Conservation (phyloP, 2,113 vertebrate species). For the Petrocephalus microphthalmus region DNA sequence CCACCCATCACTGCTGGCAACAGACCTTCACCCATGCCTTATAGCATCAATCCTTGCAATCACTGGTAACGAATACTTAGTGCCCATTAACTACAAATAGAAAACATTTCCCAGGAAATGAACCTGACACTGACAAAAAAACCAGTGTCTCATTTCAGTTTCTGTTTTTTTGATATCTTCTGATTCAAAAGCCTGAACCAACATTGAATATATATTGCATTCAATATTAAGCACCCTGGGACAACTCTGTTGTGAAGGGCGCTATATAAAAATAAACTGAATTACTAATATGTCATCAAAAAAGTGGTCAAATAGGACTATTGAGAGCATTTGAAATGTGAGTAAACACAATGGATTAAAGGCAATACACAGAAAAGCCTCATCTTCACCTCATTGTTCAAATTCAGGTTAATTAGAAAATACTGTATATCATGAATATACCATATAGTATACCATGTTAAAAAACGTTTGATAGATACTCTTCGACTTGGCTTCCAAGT, state of each 20-base stretch:
- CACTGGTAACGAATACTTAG: constrained; percentile 53
- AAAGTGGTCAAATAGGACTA: background rate
- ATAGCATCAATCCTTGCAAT: constrained; percentile 54
- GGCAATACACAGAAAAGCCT: background rate
- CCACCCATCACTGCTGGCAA: background rate
- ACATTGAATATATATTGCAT: background rate
- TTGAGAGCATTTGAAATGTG: background rate
- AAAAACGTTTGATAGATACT: background rate
- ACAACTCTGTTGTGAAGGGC: too few relatives aligned
- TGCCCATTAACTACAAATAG: constrained; percentile 6
- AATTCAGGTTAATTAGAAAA: background rate
- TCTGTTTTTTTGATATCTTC: background rate
- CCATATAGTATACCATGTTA: too few relatives aligned
- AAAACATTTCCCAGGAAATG: background rate
- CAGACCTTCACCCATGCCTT: constrained; percentile 14
- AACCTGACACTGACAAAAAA: background rate
- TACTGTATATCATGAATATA: background rate
- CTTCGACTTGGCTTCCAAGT: background rate
- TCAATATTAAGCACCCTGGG: too few relatives aligned
- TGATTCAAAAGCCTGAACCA: background rate
- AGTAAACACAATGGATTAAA: background rate
- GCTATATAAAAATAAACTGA: too few relatives aligned
- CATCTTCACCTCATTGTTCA: background rate
- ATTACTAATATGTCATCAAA: background rate
- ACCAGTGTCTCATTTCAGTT: background rate